Conservation (phyloP, 2,797 vertebrate species). For the Mastacembelus armatus region DNA sequence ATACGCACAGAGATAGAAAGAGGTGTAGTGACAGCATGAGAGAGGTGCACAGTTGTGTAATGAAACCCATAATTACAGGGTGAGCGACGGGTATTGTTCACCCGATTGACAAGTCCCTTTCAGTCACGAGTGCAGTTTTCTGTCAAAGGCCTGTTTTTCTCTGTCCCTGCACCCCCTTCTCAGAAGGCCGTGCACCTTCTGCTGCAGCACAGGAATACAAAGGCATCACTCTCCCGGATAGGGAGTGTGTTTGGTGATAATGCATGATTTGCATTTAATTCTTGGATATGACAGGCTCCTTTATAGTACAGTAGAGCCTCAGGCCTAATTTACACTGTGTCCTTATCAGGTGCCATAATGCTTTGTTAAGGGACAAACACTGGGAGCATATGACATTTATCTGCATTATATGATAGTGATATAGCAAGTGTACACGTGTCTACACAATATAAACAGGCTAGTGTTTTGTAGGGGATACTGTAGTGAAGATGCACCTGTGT, state of each 20-base stretch:
- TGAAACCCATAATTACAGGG: conserved; percentile 80
- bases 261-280: conserved; percentile 81
- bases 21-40: conserved; percentile 63
- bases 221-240: conserved; percentile 70
- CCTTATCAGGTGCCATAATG: conserved; percentile 75
- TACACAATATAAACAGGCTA: conserved; percentile 68
- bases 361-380: conserved; percentile 74
- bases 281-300: conserved; percentile 70
- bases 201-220: conserved; percentile 67
- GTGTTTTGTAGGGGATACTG: conserved; percentile 46
- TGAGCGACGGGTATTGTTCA: conserved; percentile 75
- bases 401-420: conserved; percentile 64
- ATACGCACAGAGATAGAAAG: conserved; percentile 42
- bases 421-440: conserved; percentile 66
- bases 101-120: conserved; percentile 79
- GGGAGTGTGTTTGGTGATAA: conserved; percentile 73
- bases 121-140: conserved; percentile 71
- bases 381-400: conserved; percentile 73
- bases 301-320: conserved; percentile 58
- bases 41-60: conserved; percentile 69
- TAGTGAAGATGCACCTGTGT: conserved; percentile 41
- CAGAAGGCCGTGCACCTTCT: conserved; percentile 62
- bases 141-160: conserved; percentile 73
- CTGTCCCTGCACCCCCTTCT: conserved; percentile 1
- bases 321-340: conserved; percentile 76